phyloP scores from a whole-genome alignment of 2,888 invertebrate genomes.

The Drosophila eohydei region DNA sequence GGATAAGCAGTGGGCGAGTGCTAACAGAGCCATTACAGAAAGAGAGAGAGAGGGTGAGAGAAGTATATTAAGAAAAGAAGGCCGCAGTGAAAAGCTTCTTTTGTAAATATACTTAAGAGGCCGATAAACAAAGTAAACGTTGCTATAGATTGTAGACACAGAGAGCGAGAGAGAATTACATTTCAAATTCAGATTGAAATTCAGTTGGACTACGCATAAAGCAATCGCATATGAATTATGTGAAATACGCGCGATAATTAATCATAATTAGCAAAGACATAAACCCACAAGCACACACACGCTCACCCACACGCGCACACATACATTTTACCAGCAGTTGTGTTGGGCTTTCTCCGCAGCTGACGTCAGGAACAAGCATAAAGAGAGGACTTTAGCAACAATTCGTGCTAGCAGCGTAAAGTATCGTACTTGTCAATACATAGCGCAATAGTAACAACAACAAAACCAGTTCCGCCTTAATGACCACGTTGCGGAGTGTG shows the following conservation, averaged over 20 bases:
- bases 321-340: background rate
- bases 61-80: conserved; percentile 3
- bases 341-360: conserved; percentile 25
- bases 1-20: conserved; percentile 36
- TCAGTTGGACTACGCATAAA: conserved; percentile 28
- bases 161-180: conserved; percentile 7
- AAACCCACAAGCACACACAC: background rate
- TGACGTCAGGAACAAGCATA: conserved; percentile 37
- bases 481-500: conserved; percentile 55
- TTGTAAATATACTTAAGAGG: conserved; percentile 42
- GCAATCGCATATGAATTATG: conserved; percentile 51
- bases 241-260: conserved; percentile 63
- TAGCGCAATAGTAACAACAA: background rate
- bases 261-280: conserved; percentile 54
- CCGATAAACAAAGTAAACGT: conserved; percentile 70
- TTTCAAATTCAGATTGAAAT: conserved; percentile 13
- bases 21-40: conserved; percentile 39
- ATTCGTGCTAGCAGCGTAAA: conserved; percentile 22
- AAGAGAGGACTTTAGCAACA: conserved; percentile 10
- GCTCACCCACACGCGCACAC: background rate
- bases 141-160: conserved; percentile 29
- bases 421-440: conserved; percentile 9
- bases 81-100: conserved; percentile 46
- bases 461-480: conserved; percentile 52
- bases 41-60: conserved; percentile 3